Base-by-base conservation (phyloP, 2,888 invertebrate species). In the Drosophila parthenogenetica region DNA sequence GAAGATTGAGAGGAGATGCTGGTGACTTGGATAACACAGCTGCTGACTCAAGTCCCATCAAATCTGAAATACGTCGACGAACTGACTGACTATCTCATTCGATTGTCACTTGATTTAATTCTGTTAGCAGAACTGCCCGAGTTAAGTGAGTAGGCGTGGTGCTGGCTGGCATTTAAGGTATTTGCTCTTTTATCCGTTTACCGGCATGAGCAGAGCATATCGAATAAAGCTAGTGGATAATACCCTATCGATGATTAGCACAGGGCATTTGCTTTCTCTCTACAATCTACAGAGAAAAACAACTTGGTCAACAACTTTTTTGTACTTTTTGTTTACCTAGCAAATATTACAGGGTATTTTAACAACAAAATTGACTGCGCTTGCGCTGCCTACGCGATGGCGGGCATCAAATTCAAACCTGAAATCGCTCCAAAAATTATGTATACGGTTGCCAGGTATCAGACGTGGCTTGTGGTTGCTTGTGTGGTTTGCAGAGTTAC, bases 381-480 rank as follows among this genome's bases (percentile, higher is more conserved):
- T 77, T 72, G 77, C 50, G 61, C 58, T 73, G 69, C 77, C 77
- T 77, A 77, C 77, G 77, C 77, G 63, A 50, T 50, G 59, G 46
- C 65, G 73, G 69, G 77, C 69, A 73, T 35, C 35, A 35, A 13
- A 35, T 5, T 73, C 69, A 83, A 83, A 85, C 83, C 83, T 80
- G 86, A 83, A 85, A 78, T 43, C 75, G 75, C 75, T 75, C 72
- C 69, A 78, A 77, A 83, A 83, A 72, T 69, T 72, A 79, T 79
- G 69, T 73, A 39, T 72, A 54, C 64, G n/a, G 51, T 62, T 65
- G 66, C 39, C 42, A 43, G 68, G 57, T 39, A 57, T 64, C 42
- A 60, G 64, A n/a, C 65, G 57, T 32, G 46, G 46, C 40, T 49
- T 51, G 62, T 55, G 42, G 50, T 50, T 42, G 60, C 16, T 71